Evolutionary conservation across 2,888 invertebrate genomes (phyloP).

Genomic region (Bugula neritina): DNA sequence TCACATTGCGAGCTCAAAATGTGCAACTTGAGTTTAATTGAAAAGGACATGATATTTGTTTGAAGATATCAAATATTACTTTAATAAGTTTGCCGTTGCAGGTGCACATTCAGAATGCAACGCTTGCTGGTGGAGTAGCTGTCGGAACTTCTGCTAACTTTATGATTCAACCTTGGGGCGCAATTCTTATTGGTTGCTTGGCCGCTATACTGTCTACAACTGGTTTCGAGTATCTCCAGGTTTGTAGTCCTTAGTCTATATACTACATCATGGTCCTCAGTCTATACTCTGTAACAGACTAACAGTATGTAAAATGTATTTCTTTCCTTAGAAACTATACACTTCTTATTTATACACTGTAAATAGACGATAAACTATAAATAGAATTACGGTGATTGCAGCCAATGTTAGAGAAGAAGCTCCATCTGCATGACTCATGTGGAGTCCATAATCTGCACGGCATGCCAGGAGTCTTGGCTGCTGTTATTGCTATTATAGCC

Average conservation of each 20-base stretch:
- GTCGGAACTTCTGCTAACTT: slow-evolving; percentile 77
- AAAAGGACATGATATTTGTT: no score
- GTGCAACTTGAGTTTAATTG: no score
- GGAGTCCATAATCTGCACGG: slow-evolving; percentile 97
- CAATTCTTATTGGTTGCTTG: slow-evolving; percentile 70
- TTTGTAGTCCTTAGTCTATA: no score
- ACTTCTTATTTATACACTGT: no score
- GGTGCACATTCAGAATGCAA: slow-evolving; percentile 86
- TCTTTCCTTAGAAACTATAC: no score
- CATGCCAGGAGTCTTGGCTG: slow-evolving; percentile 84
- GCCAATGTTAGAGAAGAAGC: slow-evolving; percentile 60
- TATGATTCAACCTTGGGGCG: slow-evolving; percentile 75
- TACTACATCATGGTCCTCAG: no score
- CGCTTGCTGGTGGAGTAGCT: slow-evolving; percentile 86
- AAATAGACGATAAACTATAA: no score
- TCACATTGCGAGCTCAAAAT: no score
- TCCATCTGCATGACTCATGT: slow-evolving; percentile 75
- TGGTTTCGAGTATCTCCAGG: slow-evolving; percentile 64
- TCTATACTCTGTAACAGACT: no score
- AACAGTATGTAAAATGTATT: no score
- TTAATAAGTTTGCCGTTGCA: no score
- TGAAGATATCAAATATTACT: no score
- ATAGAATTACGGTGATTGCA: slow-evolving; percentile 46
- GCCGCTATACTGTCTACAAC: slow-evolving; percentile 73
- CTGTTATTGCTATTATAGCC: slow-evolving; percentile 69